Base-by-base conservation (phyloP, 2,113 vertebrate species). In the Benitochromis conjunctus region DNA sequence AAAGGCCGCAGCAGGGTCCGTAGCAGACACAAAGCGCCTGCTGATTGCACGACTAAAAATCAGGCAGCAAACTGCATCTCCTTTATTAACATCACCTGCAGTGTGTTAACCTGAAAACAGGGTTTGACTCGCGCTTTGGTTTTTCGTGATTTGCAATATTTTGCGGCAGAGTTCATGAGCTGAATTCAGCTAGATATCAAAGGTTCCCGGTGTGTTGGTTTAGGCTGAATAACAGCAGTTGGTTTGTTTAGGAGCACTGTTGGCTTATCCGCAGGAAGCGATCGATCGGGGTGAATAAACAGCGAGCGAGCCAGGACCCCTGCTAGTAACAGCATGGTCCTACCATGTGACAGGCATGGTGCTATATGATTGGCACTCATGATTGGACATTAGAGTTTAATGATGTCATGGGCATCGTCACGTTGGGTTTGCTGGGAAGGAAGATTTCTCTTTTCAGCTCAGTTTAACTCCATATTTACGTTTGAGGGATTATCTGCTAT, bases 201-300 rank as follows among this genome's bases (percentile, higher is more conserved):
- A 76, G 76, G 60, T 60, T 85, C 80, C 66, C 55, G 24, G 34
- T 62, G 86, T 88, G 91, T 93, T 89, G 85, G 92, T 91, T 94
- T 81, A 83, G 86, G 58, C 90, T 91, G 88, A 92, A 94, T 89
- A 89, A 86, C 94, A 92, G 89, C 93, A 90, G 93, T 92, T 81
- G 92, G 89, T 92, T 93, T 91, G 92, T 93, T 90, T 87, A 71
- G 86, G 85, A 79, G 89, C 88, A 34, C 86, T 91, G 90, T 91
- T 91, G 91, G 89, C 90, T 94, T 94, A 93, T 85, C 94, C 79
- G 51, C 94, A 83, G 91, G 95, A 92, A 93, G 60, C 51, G 41
- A 94, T 95, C 89, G 92, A 95, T 95, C 34, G 41, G 88, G 88
- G 86, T 91, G 91, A 93, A 95, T 93, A 95, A 95, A 94, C 92